Evolutionary conservation across 92 coral and sea anemone species (phyloP).

Genomic region (Porites lobata): DNA sequence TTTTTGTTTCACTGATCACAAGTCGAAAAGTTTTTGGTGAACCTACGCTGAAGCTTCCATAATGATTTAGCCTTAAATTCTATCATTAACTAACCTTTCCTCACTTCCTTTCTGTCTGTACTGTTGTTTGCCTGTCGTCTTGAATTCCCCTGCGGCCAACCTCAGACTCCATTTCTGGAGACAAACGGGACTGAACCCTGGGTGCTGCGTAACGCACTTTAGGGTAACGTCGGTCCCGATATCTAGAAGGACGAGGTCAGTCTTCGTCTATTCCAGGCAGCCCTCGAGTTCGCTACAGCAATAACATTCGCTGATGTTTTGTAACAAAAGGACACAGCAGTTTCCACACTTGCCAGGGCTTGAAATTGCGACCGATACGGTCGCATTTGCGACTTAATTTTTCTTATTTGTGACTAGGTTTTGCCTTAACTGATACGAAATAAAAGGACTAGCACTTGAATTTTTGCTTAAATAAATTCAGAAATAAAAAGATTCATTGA

Average conservation of each 20-base stretch:
- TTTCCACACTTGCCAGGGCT: slow-evolving; percentile 69
- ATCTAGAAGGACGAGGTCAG: slow-evolving; percentile 53
- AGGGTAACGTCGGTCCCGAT: not conserved
- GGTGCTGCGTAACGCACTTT: slow-evolving; percentile 66
- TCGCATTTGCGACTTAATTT: too few relatives aligned
- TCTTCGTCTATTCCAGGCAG: slow-evolving; percentile 35
- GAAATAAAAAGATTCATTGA: too few relatives aligned
- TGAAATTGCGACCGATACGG: too few relatives aligned
- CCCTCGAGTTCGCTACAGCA: slow-evolving; percentile 70
- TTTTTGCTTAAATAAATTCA: too few relatives aligned
- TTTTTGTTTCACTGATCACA: too few relatives aligned
- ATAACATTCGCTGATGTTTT: slow-evolving; percentile 74
- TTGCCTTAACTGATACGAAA: too few relatives aligned
- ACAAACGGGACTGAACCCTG: slow-evolving; percentile 73
- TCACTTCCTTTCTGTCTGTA: slow-evolving; percentile 53
- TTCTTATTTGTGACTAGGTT: too few relatives aligned
- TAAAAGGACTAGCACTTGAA: too few relatives aligned
- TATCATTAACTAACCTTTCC: slow-evolving; percentile 34
- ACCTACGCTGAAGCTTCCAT: not conserved
- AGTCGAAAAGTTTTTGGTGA: too few relatives aligned
- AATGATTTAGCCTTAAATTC: not conserved
- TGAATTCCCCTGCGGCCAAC: slow-evolving; percentile 40
- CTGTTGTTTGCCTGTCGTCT: slow-evolving; percentile 15
- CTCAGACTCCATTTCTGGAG: slow-evolving; percentile 77
- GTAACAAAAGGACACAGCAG: slow-evolving; percentile 32